Evolutionary conservation across 2,888 invertebrate genomes (phyloP).

Genomic region (Onthophagus sagittarius): DNA sequence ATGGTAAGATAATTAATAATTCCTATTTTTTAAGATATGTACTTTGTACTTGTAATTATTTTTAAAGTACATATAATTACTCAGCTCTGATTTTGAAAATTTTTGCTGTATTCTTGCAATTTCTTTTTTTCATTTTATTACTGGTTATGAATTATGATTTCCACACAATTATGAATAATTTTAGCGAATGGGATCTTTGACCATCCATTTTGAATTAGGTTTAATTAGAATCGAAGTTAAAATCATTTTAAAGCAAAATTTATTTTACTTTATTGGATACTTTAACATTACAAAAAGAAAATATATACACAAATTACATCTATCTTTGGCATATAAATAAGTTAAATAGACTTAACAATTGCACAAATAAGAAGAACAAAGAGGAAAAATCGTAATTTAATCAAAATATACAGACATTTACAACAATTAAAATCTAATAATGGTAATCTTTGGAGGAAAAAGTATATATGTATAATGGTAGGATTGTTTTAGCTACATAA

Average conservation of each 20-base stretch:
- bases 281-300: neutral
- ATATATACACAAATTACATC: constrained; percentile 9
- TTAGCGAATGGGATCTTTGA: too few species aligned
- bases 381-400: neutral
- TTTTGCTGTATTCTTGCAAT: too few species aligned
- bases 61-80: too few species aligned
- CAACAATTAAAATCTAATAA: neutral
- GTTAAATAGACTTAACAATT: constrained; percentile 8
- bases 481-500: neutral
- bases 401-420: constrained; percentile 3
- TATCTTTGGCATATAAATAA: constrained; percentile 12
- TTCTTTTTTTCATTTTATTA: too few species aligned
- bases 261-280: neutral
- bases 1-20: too few species aligned
- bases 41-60: too few species aligned
- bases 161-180: too few species aligned
- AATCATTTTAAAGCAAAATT: neutral
- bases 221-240: too few species aligned
- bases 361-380: constrained; percentile 3
- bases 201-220: too few species aligned
- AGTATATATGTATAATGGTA: neutral
- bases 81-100: too few species aligned
- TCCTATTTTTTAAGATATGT: too few species aligned
- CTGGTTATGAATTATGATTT: too few species aligned
- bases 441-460: constrained; percentile 5